Percentiles rank a stretch among this genome's conserved stretches.
These are phyloP conservation scores for Microcebus murinus DNA, from an alignment of 2,113 vertebrate species.

Conservation along the genomic window DNA sequence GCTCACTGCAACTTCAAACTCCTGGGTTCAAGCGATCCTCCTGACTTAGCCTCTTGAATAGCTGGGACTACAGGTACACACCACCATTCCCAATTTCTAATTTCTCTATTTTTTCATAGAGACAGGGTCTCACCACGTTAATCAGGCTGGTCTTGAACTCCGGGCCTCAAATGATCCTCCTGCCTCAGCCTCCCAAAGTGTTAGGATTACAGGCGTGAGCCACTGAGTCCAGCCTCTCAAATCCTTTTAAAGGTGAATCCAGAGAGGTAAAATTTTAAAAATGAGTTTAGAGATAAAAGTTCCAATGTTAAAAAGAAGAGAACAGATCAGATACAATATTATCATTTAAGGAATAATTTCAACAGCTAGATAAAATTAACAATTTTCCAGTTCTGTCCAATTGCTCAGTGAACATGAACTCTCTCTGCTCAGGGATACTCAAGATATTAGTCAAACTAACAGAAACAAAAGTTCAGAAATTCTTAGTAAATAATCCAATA, in stretches of 20 bases:
- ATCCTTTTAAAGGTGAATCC: neutral
- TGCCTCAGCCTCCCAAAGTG: too few relatives aligned
- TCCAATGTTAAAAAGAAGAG: slow-evolving; percentile 2
- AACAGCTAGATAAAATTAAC: neutral
- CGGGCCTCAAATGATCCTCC: too few relatives aligned
- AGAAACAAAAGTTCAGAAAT: neutral
- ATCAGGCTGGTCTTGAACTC: too few relatives aligned
- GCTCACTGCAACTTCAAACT: too few relatives aligned
- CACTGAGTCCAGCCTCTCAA: neutral
- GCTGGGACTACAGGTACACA: too few relatives aligned
- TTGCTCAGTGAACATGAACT: neutral
- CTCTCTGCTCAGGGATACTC: neutral
- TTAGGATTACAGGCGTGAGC: too few relatives aligned
- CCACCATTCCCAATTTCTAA: too few relatives aligned
- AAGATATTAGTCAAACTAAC: neutral
- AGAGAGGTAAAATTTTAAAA: neutral
- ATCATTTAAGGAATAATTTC: slow-evolving; percentile 5
- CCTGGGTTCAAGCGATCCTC: too few relatives aligned
- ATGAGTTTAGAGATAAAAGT: neutral
- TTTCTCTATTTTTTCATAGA: too few relatives aligned
- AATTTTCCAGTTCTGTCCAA: neutral
- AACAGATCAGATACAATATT: neutral
- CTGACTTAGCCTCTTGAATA: too few relatives aligned
- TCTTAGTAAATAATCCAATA: neutral
- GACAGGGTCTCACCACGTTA: too few relatives aligned